Evolutionary conservation across 2,113 vertebrate genomes (phyloP).

Genomic region (Pygoscelis adeliae): DNA sequence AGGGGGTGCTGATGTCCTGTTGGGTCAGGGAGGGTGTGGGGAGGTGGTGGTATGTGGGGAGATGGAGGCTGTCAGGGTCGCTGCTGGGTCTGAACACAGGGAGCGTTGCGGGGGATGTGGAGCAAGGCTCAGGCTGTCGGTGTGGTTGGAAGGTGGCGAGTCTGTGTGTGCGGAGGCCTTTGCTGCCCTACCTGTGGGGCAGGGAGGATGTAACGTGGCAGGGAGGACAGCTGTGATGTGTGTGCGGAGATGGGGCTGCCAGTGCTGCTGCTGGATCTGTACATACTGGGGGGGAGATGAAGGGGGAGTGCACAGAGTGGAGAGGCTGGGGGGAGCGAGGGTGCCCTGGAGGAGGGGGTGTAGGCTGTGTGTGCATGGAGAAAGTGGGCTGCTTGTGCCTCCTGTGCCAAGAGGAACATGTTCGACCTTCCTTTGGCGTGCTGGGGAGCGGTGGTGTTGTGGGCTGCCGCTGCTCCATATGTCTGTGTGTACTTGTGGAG

Average conservation of each 20-base stretch:
- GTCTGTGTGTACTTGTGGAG: neutral
- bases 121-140: neutral
- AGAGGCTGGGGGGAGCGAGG: neutral
- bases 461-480: neutral
- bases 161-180: neutral
- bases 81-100: neutral
- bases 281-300: fast-evolving
- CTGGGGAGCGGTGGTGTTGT: neutral
- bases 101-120: fast-evolving
- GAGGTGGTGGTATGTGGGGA: neutral
- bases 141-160: fast-evolving
- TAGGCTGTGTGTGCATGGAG: neutral
- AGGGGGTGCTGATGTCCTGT: neutral
- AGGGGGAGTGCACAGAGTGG: fast-evolving
- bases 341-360: neutral
- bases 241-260: neutral
- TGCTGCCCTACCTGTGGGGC: fast-evolving
- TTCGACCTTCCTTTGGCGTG: neutral
- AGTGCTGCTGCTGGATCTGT: neutral
- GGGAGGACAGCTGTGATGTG: neutral
- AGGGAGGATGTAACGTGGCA: fast-evolving
- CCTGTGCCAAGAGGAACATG: neutral
- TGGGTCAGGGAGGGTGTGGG: neutral
- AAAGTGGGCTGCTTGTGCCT: neutral
- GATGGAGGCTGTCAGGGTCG: neutral